Evolutionary conservation across 2,888 invertebrate species (phyloP).

Genomic region (Drosophila yooni): DNA sequence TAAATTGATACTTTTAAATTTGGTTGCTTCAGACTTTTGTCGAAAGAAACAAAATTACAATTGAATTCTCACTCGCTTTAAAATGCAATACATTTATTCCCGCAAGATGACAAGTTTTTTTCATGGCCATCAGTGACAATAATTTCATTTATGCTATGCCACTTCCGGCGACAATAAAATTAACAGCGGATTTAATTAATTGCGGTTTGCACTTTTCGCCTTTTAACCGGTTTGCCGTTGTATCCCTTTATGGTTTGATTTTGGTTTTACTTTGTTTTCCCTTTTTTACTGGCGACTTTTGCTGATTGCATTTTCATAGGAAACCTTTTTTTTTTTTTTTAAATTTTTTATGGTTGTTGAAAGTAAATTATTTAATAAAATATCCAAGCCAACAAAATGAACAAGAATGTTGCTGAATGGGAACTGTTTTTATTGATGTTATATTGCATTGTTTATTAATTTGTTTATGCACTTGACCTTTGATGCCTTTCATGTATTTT

Average conservation of each 20-base stretch:
- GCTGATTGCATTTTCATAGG: conserved; percentile 56
- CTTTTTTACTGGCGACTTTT: conserved; percentile 30
- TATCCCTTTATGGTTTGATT: conserved; percentile 23
- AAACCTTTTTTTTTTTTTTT: conserved; percentile 43
- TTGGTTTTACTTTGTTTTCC: conserved; percentile 13
- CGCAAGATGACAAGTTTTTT: conserved; percentile 16
- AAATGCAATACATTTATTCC: conserved; percentile 11
- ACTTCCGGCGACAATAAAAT: conserved; percentile 68
- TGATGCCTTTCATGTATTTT: background rate
- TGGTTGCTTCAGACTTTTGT: background rate
- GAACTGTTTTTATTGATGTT: background rate
- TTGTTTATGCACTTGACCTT: background rate
- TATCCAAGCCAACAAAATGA: conserved; percentile 15
- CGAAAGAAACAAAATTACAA: background rate
- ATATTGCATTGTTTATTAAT: conserved; percentile 1
- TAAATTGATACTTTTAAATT: background rate
- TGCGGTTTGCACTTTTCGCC: conserved; percentile 62
- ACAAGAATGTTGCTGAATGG: background rate
- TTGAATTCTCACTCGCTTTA: conserved; percentile 20
- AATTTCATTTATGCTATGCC: conserved; percentile 62
- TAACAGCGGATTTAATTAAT: conserved; percentile 64
- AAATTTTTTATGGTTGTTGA: conserved; percentile 6
- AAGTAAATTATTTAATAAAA: conserved; percentile 55
- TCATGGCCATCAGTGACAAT: conserved; percentile 32
- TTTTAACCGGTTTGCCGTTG: conserved; percentile 39